phyloP scores from a whole-genome alignment of 2,113 vertebrate genomes.

The Mus spicilegus region DNA sequence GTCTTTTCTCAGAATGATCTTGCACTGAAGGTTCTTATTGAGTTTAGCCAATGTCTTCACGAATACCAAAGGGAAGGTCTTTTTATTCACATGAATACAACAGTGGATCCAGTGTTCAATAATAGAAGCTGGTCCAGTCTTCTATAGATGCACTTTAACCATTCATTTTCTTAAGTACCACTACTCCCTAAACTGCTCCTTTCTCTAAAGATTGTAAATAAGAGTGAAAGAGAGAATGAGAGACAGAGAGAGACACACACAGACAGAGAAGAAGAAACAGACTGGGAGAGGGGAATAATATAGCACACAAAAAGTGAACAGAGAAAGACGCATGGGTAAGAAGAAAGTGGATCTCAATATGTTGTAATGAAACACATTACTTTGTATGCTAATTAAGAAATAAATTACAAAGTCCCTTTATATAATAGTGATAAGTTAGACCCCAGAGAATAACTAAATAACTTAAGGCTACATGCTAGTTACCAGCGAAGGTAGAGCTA shows the following conservation, averaged over 20 bases:
- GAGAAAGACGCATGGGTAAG: no score
- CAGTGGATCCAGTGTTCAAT: neutral
- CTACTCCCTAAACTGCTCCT: neutral
- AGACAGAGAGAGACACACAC: neutral
- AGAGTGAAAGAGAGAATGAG: neutral
- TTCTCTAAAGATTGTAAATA: neutral
- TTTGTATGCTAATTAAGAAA: neutral
- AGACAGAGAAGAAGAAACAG: neutral
- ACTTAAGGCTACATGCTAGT: neutral
- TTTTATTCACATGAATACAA: neutral
- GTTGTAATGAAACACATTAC: neutral
- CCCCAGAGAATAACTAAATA: neutral
- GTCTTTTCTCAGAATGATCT: neutral
- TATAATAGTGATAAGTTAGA: neutral
- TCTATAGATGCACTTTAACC: neutral
- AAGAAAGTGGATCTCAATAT: neutral
- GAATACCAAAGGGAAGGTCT: neutral
- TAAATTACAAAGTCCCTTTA: neutral
- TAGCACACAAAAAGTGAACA: neutral
- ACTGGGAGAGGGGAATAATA: neutral
- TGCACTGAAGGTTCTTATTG: neutral
- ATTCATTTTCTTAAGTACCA: neutral
- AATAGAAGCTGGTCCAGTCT: neutral
- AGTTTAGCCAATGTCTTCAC: neutral
- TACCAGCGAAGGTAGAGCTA: neutral